Evolutionary conservation across 2,797 vertebrate species (phyloP), one percentile per base, ranked within the genome.

Genomic region (Sebastes minor): DNA sequence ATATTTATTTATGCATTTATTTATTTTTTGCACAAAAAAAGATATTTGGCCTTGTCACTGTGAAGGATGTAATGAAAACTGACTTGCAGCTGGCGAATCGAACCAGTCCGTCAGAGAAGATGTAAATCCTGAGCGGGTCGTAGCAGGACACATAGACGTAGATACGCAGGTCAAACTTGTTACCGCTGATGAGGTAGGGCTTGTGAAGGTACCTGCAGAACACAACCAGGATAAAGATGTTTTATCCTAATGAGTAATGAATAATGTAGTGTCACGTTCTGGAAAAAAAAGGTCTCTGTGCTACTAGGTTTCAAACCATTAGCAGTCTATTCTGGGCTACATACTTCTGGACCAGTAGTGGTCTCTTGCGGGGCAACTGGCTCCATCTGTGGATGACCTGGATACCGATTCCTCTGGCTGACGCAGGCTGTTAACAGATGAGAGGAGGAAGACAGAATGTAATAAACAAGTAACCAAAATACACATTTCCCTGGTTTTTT

Each of bases 11-110:
- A 42, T 42, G 13, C 1, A 42, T 42, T 42, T 16, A 38, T 42
- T 14, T 23, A 23, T 23, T 42, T 42, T 38, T 14, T 38, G 35
- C 35, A 38, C 12, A 2, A 14, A 38, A 38, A 38, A 14, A 38
- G 14, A 28, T 52, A 22, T 53, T 28, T 62, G 22, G 35, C 27
- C 3, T 4, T 3, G 16, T 32, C 8, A 32, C 2, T 20, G 4
- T 4, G 13, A 4, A 0, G 14, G 28, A 11, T 8, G 46, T 0
- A 8, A 28, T 18, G 18, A 7, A 49, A 33, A 95, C 98, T 77
- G 92, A 99, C 99, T 98, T 99, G 98, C 98, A 99, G 95, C 99
- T 99, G 65, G 99, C 99, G 81, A 99, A 99, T 72, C 99, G 98
- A 84, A 99, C 99, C 23, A 99, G 95, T 86, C 99, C 99, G 6